Evolutionary conservation across 2,113 vertebrate genomes (phyloP).

Genomic region (Callipepla californica): DNA sequence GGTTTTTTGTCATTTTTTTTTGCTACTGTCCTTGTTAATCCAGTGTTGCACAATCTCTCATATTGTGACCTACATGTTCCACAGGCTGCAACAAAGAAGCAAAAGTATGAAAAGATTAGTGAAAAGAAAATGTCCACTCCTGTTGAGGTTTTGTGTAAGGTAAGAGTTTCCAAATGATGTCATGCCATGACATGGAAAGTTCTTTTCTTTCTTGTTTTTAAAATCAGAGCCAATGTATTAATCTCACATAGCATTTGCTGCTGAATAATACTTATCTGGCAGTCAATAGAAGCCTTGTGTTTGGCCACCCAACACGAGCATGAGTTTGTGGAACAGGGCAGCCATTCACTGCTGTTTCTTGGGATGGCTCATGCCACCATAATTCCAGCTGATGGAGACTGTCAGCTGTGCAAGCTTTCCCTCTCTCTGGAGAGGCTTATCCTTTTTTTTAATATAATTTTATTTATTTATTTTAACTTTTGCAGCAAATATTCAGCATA

Average conservation of each 20-base stretch:
- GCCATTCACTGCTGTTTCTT: neutral
- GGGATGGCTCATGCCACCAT: neutral
- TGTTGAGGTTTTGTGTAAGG: constrained; percentile 99
- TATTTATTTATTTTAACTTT: neutral
- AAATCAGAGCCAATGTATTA: neutral
- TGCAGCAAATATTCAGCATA: neutral
- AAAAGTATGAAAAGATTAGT: constrained; percentile 99
- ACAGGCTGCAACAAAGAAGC: constrained; percentile 99
- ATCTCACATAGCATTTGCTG: neutral
- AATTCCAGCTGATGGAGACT: neutral
- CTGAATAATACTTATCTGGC: constrained; percentile 17
- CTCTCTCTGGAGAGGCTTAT: neutral
- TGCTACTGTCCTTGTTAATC: constrained; percentile 56
- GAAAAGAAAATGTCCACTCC: constrained; percentile 99
- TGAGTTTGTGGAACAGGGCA: neutral
- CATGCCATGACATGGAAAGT: constrained; percentile 1
- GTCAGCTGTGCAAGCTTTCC: neutral
- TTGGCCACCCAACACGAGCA: constrained; percentile 16
- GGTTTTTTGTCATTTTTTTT: constrained; percentile 35
- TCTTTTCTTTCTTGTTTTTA: neutral
- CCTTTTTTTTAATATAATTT: neutral
- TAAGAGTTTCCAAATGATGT: constrained; percentile 71
- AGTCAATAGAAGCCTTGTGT: neutral
- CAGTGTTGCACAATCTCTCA: constrained; percentile 73
- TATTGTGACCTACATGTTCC: constrained; percentile 73